Percentiles rank a stretch among this genome's conserved stretches.
Conservation (phyloP, 2,888 invertebrate species). For the Marronus borbonicus region DNA sequence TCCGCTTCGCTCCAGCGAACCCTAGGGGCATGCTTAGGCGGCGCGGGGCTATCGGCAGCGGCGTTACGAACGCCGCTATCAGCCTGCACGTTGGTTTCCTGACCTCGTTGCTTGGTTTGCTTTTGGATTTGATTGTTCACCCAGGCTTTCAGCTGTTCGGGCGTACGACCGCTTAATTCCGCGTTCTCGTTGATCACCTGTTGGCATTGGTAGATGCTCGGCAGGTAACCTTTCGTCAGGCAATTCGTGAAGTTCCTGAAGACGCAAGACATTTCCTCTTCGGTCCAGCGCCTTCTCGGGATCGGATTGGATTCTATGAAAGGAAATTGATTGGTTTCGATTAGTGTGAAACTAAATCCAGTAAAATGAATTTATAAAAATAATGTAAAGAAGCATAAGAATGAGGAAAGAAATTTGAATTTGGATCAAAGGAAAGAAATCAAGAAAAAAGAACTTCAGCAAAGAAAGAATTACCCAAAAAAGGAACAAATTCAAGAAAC, state of each 20-base stretch:
- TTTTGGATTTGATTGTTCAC: conserved; percentile 41
- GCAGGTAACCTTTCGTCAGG: conserved; percentile 31
- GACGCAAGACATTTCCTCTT: conserved; percentile 9
- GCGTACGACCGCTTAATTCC: conserved; percentile 17
- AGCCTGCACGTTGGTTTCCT: background rate
- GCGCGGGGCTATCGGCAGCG: background rate
- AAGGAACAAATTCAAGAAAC: too few relatives aligned
- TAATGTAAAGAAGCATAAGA: too few relatives aligned
- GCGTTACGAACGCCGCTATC: background rate
- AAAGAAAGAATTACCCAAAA: too few relatives aligned
- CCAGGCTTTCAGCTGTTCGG: conserved; percentile 41
- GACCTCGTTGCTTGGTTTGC: background rate
- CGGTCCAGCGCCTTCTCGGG: conserved; percentile 30
- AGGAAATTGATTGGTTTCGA: background rate
- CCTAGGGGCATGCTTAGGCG: background rate
- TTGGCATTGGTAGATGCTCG: conserved; percentile 39
- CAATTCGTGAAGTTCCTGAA: conserved; percentile 4
- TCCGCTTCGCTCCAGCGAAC: conserved; percentile 19
- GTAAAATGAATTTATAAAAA: too few relatives aligned
- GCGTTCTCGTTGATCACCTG: conserved; percentile 14
- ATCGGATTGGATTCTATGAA: background rate
- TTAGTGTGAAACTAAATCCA: too few relatives aligned
- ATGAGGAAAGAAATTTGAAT: too few relatives aligned
- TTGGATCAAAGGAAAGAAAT: too few relatives aligned
- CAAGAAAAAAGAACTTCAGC: too few relatives aligned